Evolutionary conservation across 2,113 vertebrate genomes (phyloP), one percentile per base, ranked within the genome.

Genomic region (Halichoerus grypus): DNA sequence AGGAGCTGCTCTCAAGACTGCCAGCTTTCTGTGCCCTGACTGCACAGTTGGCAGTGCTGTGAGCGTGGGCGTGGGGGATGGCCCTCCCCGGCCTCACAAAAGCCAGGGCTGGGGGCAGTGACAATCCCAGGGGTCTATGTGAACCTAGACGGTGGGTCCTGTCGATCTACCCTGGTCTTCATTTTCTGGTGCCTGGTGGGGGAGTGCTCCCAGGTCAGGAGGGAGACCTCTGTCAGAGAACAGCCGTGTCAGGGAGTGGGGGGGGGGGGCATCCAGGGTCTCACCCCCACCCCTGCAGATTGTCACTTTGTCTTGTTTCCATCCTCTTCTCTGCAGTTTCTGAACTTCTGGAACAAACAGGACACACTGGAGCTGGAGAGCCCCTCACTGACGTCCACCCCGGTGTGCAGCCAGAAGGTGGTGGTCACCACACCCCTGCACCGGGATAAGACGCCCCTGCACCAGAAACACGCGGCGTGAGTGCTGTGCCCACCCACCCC

Each of bases 331-430:
- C 42, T 76, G 89, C 97, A 99, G 99, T 99, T 99, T 97, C 98
- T 99, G 59, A 99, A 99, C 98, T 99, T 99, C 98, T 99, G 99
- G 99, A 99, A 99, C 97, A 99, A 99, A 97, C 99, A 99, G 97
- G 99, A 99, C 92, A 99, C 99, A 1, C 98, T 99, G 55, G 99
- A 99, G 96, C 98, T 99, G 96, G 99, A 99, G 98, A 99, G 99
- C 97, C 99, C 99, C 0, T 99, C 99, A 2, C 99, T 99, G 95
- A 99, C 99, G 0, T 99, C 99, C 74, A 99, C 99, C 0, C 99
- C 99, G 0, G 99, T 99, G 69, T 99, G 99, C 98, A 99, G 99
- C 98, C 99, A 99, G 98, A 99, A 99, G 96, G 99, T 99, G 95
- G 99, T 99, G 2, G 99, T 99, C 80, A 99, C 99, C 16, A 99